A percentile compares a stretch with the other conserved stretches of the same genome.
These are phyloP conservation scores for Schlechtendalia chinensis DNA, from an alignment of 1,140 invertebrate genomes.

Conservation along the genomic window DNA sequence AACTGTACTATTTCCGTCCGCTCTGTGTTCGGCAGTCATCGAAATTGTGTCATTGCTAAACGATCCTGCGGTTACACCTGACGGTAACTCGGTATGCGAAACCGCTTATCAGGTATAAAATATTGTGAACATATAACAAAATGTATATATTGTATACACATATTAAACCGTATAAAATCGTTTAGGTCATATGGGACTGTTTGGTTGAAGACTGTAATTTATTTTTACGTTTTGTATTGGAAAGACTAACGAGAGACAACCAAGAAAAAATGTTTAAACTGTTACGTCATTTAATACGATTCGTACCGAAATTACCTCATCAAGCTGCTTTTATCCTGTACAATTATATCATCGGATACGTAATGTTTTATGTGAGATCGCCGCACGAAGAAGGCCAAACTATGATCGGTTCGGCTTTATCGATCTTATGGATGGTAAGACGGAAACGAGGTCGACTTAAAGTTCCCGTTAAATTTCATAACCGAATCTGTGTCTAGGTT, in stretches of 20 bases:
- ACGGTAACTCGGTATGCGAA: conserved; percentile 88
- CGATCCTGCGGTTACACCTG: conserved; percentile 91
- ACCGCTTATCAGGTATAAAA: conserved; percentile 76
- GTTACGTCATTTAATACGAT: conserved; percentile 86
- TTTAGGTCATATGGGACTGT: conserved; percentile 92
- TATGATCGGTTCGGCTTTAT: conserved; percentile 88
- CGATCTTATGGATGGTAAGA: conserved; percentile 90
- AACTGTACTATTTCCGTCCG: conserved; percentile 93
- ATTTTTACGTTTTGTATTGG: conserved; percentile 93
- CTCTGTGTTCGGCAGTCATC: conserved; percentile 89
- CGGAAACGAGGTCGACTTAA: neutral
- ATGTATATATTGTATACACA: neutral
- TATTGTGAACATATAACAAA: conserved; percentile 33
- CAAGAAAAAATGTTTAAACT: conserved; percentile 95
- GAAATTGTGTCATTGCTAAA: conserved; percentile 93
- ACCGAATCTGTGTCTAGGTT: conserved; percentile 62
- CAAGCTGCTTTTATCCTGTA: conserved; percentile 98
- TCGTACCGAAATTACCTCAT: conserved; percentile 89
- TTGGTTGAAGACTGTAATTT: conserved; percentile 96
- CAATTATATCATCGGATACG: conserved; percentile 98
- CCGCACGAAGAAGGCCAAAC: conserved; percentile 92
- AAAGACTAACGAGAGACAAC: conserved; percentile 90
- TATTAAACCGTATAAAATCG: conserved; percentile 28
- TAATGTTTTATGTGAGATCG: conserved; percentile 97
- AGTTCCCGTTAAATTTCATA: neutral